A percentile compares a stretch with the other conserved stretches of the same genome.
Evolutionary conservation across 2,113 vertebrate species (phyloP).

Genomic region (Panthera uncia): DNA sequence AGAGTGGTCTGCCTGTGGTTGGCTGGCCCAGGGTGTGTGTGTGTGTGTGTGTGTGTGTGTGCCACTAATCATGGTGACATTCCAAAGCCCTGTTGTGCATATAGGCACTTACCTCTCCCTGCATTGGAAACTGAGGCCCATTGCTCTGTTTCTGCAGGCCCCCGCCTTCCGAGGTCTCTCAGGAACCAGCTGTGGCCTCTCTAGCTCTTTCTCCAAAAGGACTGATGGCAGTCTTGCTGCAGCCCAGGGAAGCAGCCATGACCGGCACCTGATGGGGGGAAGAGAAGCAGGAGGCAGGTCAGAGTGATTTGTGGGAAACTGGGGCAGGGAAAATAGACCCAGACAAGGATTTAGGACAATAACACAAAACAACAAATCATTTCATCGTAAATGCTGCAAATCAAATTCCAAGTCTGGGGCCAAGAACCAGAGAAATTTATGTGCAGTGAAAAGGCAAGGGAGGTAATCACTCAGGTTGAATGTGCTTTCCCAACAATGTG

Average conservation of each 20-base stretch:
- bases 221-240: neutral
- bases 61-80: neutral
- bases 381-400: slow-evolving; percentile 4
- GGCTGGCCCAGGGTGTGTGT: neutral
- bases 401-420: neutral
- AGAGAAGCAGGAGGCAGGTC: neutral
- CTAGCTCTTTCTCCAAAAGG: neutral
- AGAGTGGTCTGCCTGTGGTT: neutral
- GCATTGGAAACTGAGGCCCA: neutral
- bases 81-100: neutral
- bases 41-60: neutral
- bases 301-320: neutral
- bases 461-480: neutral
- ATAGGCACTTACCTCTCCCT: neutral
- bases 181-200: neutral
- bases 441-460: neutral
- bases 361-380: neutral
- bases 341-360: slow-evolving; percentile 20
- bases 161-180: neutral
- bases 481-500: neutral
- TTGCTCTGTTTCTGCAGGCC: neutral
- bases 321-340: neutral
- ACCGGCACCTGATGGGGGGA: neutral
- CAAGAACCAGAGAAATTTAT: neutral
- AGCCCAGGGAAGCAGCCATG: neutral